Conservation (phyloP, 2,888 invertebrate species). For the Tromatobia lineatoria region DNA sequence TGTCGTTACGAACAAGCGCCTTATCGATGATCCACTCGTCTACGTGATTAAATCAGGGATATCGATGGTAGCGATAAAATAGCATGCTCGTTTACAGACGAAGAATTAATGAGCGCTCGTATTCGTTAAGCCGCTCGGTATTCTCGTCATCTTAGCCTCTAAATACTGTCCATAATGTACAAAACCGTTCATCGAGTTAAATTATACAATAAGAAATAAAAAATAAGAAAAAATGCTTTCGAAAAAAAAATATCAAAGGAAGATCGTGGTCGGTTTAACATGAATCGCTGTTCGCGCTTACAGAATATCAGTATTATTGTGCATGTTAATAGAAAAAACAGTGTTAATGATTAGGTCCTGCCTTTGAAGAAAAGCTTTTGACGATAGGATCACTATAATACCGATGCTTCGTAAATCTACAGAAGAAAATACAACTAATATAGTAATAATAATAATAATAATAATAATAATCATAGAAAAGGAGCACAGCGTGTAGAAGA, state of each 20-base stretch:
- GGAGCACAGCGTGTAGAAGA: not conserved
- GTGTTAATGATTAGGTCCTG: slow-evolving; percentile 56
- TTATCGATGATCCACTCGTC: slow-evolving; percentile 18
- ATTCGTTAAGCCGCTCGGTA: slow-evolving; percentile 40
- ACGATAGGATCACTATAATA: slow-evolving; percentile 25
- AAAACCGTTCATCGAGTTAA: slow-evolving; percentile 66
- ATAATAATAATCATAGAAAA: slow-evolving; percentile 14
- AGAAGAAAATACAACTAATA: slow-evolving; percentile 25
- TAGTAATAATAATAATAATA: slow-evolving; percentile 9
- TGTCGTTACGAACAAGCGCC: slow-evolving; percentile 23
- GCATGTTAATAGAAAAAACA: slow-evolving; percentile 40
- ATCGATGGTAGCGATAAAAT: slow-evolving; percentile 30
- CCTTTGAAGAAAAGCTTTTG: slow-evolving; percentile 48
- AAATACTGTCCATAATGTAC: slow-evolving; percentile 74
- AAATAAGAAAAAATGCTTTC: slow-evolving; percentile 15
- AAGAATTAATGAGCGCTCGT: slow-evolving; percentile 37
- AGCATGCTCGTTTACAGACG: slow-evolving; percentile 25
- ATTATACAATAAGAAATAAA: slow-evolving; percentile 24
- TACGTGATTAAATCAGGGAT: slow-evolving; percentile 25
- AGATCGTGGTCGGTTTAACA: slow-evolving; percentile 44
- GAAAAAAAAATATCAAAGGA: slow-evolving; percentile 40
- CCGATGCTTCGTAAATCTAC: slow-evolving; percentile 27
- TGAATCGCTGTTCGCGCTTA: slow-evolving; percentile 16
- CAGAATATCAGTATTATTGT: slow-evolving; percentile 44
- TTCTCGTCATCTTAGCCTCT: slow-evolving; percentile 66